Evolutionary conservation across 2,113 vertebrate genomes (phyloP).

Genomic region (Equus przewalskii): DNA sequence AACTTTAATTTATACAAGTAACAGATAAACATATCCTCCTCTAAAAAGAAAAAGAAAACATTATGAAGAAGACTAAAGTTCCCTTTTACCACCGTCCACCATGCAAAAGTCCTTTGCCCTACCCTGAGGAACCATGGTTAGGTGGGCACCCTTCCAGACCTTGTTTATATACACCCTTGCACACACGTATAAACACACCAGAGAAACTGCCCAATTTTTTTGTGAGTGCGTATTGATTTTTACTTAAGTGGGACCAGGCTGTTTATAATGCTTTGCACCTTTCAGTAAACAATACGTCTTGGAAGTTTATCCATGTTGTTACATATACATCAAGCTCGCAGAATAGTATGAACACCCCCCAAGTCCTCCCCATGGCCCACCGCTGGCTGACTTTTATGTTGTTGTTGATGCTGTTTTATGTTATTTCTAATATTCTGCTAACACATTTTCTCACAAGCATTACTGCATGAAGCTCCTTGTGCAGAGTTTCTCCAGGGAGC

Average conservation of each 20-base stretch:
- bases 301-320: background rate
- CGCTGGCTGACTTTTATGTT: background rate
- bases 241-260: background rate
- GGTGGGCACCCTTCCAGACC: background rate
- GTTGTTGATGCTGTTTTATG: background rate
- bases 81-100: background rate
- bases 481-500: background rate
- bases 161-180: background rate
- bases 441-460: background rate
- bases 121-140: background rate
- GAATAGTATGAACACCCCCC: background rate
- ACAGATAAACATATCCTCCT: constrained; percentile 17
- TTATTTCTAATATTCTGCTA: background rate
- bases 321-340: background rate
- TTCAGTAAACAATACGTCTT: background rate
- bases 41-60: background rate
- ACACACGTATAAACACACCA: background rate
- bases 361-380: too few species aligned
- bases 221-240: background rate
- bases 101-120: background rate
- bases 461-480: background rate
- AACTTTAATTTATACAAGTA: constrained; percentile 28
- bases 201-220: background rate
- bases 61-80: background rate
- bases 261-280: background rate